Conservation (phyloP, 2,888 invertebrate species). For the Drosophila engyochracea region DNA sequence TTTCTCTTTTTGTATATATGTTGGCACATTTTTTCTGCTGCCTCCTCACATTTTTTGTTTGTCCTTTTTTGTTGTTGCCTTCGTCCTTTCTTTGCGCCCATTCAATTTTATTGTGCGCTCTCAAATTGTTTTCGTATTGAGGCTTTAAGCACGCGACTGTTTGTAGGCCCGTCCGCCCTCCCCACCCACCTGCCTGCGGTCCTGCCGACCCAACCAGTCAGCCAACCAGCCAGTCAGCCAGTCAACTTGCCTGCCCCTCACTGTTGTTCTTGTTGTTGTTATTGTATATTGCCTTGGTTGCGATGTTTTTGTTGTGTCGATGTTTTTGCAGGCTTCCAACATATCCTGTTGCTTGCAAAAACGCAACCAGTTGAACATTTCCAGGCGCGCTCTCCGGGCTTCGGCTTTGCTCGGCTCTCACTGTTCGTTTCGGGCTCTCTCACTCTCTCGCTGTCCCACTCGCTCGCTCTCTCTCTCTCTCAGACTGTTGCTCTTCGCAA, state of each 20-base stretch:
- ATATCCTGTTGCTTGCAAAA: constrained; percentile 78
- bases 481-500: constrained; percentile 60
- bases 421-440: constrained; percentile 11
- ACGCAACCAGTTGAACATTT: constrained; percentile 79
- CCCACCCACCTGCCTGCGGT: constrained; percentile 3
- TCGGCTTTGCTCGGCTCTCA: constrained; percentile 47
- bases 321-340: constrained; percentile 75
- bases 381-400: constrained; percentile 61
- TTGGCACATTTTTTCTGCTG: constrained; percentile 67
- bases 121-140: constrained; percentile 81
- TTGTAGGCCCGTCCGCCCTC: constrained; percentile 43
- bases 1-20: constrained; percentile 35
- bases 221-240: constrained; percentile 32
- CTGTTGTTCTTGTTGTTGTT: constrained; percentile 30
- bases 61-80: constrained; percentile 37
- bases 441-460: constrained; percentile 6
- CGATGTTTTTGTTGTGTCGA: constrained; percentile 67
- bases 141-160: constrained; percentile 77
- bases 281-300: constrained; percentile 37
- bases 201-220: constrained; percentile 25
- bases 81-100: constrained; percentile 57
- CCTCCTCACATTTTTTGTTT: constrained; percentile 41
- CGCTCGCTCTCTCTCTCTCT: not conserved
- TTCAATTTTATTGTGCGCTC: constrained; percentile 79
- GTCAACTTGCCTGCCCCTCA: constrained; percentile 34